Evolutionary conservation across 1,140 invertebrate species (phyloP), one percentile per base, ranked within the genome.

Genomic region (Papilio dardanus): DNA sequence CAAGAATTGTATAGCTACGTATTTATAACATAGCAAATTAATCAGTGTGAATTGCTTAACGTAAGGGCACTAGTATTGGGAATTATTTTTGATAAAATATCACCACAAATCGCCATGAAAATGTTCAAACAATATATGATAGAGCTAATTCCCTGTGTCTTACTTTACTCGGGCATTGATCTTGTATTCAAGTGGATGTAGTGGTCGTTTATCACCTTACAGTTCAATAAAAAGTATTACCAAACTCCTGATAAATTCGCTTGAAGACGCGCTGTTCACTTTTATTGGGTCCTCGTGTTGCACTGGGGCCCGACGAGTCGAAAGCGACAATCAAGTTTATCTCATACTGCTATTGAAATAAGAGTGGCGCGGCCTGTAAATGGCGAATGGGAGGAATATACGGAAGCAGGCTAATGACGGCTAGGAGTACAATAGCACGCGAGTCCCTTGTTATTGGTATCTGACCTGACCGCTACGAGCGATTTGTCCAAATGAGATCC

Each of bases 401-500:
- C 91, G 89, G 90, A 92, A 92, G 81, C 84, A 84, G 82, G 85
- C 88, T 92, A 92, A 92, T 92, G 91, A 92, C 84, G 87, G 84
- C 85, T 79, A 81, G 77, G 82, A 88, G 81, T 84, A 92, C 89
- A 92, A 92, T 92, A 89, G 88, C 88, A 92, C 84, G 84, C 83
- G 85, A 89, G 85, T 80, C 83, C 87, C 91, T 92, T 92, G 85
- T 91, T 92, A 92, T 92, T 92, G 91, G 89, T 91, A 91, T 91
- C 89, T 91, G 91, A 88, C 88, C 86, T 91, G 88, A 92, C 91
- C 91, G 89, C 89, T 90, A 91, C 89, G 86, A 91, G 86, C 90
- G 90, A 92, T 92, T 92, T 92, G 91, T 92, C 88, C 86, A 92
- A 92, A 92, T 92, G 89, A 92, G 89, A 92, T 91, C 91, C 91